Evolutionary conservation across 2,888 invertebrate species (phyloP).

Genomic region (Aleiodes testaceus): DNA sequence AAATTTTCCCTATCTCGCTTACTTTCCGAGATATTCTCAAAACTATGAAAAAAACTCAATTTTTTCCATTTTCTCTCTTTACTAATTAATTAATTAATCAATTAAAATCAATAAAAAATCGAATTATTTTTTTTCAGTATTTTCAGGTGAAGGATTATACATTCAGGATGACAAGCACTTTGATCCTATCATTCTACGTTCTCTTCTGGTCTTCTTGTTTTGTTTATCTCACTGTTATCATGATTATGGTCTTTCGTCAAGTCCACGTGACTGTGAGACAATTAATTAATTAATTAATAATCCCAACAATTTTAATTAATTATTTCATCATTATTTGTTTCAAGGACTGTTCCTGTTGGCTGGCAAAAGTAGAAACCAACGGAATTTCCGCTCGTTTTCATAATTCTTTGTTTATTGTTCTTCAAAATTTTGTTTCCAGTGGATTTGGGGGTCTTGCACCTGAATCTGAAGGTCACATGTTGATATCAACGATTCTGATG

Average conservation of each 20-base stretch:
- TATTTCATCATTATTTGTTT: background rate
- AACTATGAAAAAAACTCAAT: conserved; percentile 22
- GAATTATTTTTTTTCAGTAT: conserved; percentile 51
- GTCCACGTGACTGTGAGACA: conserved; percentile 48
- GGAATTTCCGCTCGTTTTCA: conserved; percentile 54
- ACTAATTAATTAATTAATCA: background rate
- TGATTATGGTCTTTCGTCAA: conserved; percentile 55
- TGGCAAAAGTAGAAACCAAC: conserved; percentile 49
- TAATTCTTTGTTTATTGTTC: conserved; percentile 62
- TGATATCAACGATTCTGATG: conserved; percentile 63
- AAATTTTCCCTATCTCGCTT: no score
- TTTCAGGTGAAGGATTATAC: conserved; percentile 57
- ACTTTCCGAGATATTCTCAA: no score
- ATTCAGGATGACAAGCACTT: conserved; percentile 57
- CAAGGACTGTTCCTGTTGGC: conserved; percentile 63
- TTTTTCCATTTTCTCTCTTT: background rate
- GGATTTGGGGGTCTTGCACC: conserved; percentile 62
- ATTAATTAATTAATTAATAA: no score
- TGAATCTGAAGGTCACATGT: conserved; percentile 54
- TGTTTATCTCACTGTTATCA: conserved; percentile 59
- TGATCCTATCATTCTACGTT: conserved; percentile 60
- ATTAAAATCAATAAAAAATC: no score
- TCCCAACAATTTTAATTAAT: no score
- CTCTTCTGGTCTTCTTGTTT: conserved; percentile 66
- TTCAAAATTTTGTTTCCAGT: conserved; percentile 63